Base-by-base conservation (phyloP, 2,888 invertebrate species). In the Drosophila putrida region DNA sequence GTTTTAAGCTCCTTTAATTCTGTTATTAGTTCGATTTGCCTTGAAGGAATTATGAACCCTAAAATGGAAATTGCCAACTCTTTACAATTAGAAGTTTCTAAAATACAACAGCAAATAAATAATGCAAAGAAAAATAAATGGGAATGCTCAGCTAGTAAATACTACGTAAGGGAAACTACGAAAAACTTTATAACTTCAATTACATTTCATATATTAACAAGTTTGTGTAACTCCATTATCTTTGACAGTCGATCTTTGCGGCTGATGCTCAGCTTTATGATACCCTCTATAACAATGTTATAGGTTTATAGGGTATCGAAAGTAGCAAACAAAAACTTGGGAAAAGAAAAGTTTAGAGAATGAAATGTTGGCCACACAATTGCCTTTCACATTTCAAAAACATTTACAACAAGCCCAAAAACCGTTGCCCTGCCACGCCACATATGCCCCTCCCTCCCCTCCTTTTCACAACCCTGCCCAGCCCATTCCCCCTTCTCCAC, bases 301-400 rank as follows among this genome's bases (percentile, higher is more conserved):
- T 31, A 8, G 27, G 4, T 27, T 27, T 44, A 8, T 44, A 44
- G 55, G 35, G 44, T 55, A 44, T 35, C 6, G 5, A 11, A 11
- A 41, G 13, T 27, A 38, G 2, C 31, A 31, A 28, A 4, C 46
- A 15, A 11, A 50, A 55, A 38, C 41, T 13, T 9, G 2, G 20
- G 36, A 47, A 41, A 62, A 59, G 49, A 63, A 79, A 71, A 79
- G 41, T 58, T 59, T 36, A 15, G 31, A 46, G 61, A 71, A 63
- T 66, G 58, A 71, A 65, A 82, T 44, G 13, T 57, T 31, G 31
- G 9, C 31, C 31, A 31, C 31, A 20, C 31, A 31, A 6, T 31
- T 58, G 68, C 79, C 82, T 79, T 82, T 79, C 78, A 82, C 78
- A 79, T 79, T 75, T 60, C 9, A 43, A 49, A 39, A 47, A 61